Percentiles rank a stretch among this genome's conserved stretches.
Evolutionary conservation across 1,140 invertebrate genomes (phyloP).

Genomic region (Brevipalpus yothersi): DNA sequence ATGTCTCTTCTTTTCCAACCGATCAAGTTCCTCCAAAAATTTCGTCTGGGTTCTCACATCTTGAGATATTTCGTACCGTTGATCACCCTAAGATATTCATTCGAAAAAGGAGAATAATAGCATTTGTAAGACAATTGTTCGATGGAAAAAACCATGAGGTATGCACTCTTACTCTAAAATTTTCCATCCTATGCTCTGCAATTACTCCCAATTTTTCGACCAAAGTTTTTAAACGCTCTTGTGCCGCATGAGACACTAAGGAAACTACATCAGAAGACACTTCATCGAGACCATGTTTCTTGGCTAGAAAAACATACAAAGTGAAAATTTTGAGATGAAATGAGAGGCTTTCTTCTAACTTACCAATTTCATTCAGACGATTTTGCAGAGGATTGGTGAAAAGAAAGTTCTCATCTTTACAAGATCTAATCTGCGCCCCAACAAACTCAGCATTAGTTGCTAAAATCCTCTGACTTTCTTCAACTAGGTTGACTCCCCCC

Average conservation of each 20-base stretch:
- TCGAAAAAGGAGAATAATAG: neutral
- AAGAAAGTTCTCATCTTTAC: constrained; percentile 80
- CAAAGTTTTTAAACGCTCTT: constrained; percentile 71
- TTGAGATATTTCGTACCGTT: constrained; percentile 60
- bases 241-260: constrained; percentile 77
- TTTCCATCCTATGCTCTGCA: constrained; percentile 77
- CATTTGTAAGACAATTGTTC: neutral
- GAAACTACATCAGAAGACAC: constrained; percentile 62
- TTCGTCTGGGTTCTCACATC: constrained; percentile 79
- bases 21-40: constrained; percentile 83
- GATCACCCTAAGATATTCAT: constrained; percentile 35
- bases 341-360: constrained; percentile 7
- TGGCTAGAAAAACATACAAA: constrained; percentile 25
- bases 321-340: neutral
- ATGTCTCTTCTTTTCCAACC: constrained; percentile 68
- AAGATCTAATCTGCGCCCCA: constrained; percentile 79
- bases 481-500: constrained; percentile 93
- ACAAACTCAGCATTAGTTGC: constrained; percentile 74
- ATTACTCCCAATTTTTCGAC: constrained; percentile 78
- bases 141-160: neutral
- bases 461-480: constrained; percentile 82
- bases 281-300: constrained; percentile 59
- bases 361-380: constrained; percentile 47
- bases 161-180: constrained; percentile 38
- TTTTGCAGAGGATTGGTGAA: constrained; percentile 45